Conservation (phyloP, 2,797 vertebrate genomes). For the Steatocranus sp. region DNA sequence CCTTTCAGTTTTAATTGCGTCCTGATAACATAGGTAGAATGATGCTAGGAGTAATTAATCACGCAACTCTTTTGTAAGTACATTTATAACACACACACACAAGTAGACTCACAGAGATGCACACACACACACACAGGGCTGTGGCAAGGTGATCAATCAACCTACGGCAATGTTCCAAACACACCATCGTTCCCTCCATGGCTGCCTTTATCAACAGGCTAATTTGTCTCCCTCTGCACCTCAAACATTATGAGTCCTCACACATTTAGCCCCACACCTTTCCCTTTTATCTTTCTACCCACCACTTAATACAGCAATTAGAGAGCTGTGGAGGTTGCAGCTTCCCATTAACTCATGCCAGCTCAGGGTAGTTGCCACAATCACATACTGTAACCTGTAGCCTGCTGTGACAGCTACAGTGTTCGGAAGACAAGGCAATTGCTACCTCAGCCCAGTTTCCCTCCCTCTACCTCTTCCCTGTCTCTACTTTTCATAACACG, state of each 20-base stretch:
- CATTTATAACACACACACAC: conserved; percentile 12
- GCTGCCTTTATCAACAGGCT: conserved; percentile 65
- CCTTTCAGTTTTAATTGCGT: conserved; percentile 57
- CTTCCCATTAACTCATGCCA: conserved; percentile 56
- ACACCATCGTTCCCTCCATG: conserved; percentile 44
- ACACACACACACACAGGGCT: not conserved
- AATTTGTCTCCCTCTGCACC: conserved; percentile 67
- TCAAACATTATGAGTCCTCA: conserved; percentile 61
- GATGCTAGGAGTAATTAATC: conserved; percentile 63
- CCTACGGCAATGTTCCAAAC: conserved; percentile 43
- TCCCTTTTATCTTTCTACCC: conserved; percentile 64
- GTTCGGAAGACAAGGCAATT: not conserved
- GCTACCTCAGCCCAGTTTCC: not conserved
- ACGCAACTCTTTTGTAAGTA: conserved; percentile 28
- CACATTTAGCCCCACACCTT: conserved; percentile 63
- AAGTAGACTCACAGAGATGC: not conserved
- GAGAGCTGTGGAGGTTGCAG: conserved; percentile 46
- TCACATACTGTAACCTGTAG: conserved; percentile 37
- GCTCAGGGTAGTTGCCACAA: conserved; percentile 32
- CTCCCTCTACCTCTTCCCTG: not conserved
- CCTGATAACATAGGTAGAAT: conserved; percentile 44
- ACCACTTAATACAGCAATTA: conserved; percentile 72
- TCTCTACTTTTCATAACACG: conserved; percentile 17
- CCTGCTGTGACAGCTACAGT: conserved; percentile 22
- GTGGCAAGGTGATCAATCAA: conserved; percentile 64